phyloP scores from a whole-genome alignment of 2,113 vertebrate species.

The Blennius ocellaris region DNA sequence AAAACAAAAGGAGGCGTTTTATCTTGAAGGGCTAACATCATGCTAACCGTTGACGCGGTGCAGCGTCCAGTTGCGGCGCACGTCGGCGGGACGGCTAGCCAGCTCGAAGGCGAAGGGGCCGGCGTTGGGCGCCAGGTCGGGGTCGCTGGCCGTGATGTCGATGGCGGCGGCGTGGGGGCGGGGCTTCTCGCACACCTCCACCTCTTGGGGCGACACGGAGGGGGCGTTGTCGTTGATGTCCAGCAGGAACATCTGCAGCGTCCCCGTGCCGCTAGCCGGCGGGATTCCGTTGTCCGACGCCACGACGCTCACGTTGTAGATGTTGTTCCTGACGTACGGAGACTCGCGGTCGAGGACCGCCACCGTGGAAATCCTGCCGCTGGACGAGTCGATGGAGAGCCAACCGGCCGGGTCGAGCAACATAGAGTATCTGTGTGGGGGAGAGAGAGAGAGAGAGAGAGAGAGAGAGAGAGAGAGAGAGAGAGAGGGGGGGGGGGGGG shows the following conservation, averaged over 20 bases:
- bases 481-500: no score
- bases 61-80: conserved; percentile 96
- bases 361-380: conserved; percentile 92
- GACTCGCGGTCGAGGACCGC: conserved; percentile 95
- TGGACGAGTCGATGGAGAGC: conserved; percentile 93
- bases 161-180: conserved; percentile 87
- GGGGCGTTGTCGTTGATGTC: conserved; percentile 98
- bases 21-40: no score
- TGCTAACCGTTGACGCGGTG: conserved; percentile 88
- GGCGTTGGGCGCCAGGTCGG: conserved; percentile 91
- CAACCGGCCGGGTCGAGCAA: conserved; percentile 95
- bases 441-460: no score
- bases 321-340: conserved; percentile 93
- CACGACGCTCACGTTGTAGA: conserved; percentile 97
- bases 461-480: no score
- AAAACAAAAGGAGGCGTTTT: no score
- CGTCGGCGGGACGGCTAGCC: conserved; percentile 85
- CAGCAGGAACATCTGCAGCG: conserved; percentile 92
- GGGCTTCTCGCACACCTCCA: conserved; percentile 92
- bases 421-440: conserved; percentile 90
- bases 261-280: conserved; percentile 93
- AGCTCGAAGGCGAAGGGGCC: conserved; percentile 96
- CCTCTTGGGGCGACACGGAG: conserved; percentile 92
- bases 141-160: conserved; percentile 95
- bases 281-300: conserved; percentile 94